Evolutionary conservation across 1,140 invertebrate species (phyloP).

Genomic region (Antheraea pernyi): DNA sequence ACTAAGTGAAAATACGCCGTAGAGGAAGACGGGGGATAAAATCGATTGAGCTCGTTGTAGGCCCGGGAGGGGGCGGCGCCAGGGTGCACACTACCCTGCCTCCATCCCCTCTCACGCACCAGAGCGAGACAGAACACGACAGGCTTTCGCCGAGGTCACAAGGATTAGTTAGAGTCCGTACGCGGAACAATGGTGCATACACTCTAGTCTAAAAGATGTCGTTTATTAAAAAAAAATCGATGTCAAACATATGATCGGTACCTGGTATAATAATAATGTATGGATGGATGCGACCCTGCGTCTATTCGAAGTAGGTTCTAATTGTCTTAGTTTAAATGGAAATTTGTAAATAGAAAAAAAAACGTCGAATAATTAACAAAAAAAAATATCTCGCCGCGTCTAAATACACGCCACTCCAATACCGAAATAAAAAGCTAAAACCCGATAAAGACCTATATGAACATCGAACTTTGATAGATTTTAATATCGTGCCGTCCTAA

Average conservation of each 20-base stretch:
- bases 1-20: slow-evolving; percentile 16
- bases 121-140: slow-evolving; percentile 27
- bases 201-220: slow-evolving; percentile 66
- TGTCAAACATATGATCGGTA: slow-evolving; percentile 74
- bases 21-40: slow-evolving; percentile 44
- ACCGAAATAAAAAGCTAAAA: slow-evolving; percentile 32
- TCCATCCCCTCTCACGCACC: slow-evolving; percentile 22
- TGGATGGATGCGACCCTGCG: slow-evolving; percentile 77
- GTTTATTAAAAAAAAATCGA: slow-evolving; percentile 48
- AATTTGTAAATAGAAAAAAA: slow-evolving; percentile 75
- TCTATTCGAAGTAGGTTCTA: slow-evolving; percentile 77
- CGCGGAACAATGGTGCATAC: slow-evolving; percentile 72
- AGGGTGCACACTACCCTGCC: slow-evolving; percentile 5
- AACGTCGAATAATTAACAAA: slow-evolving; percentile 13
- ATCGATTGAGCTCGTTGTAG: slow-evolving; percentile 61
- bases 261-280: slow-evolving; percentile 75
- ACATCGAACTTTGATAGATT: slow-evolving; percentile 78
- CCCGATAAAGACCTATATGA: slow-evolving; percentile 68
- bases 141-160: slow-evolving; percentile 24
- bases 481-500: slow-evolving; percentile 78
- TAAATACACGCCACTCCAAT: slow-evolving; percentile 39
- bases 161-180: slow-evolving; percentile 40
- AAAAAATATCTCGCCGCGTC: slow-evolving; percentile 57
- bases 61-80: slow-evolving; percentile 29
- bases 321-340: slow-evolving; percentile 77